A percentile compares a stretch with the other conserved stretches of the same genome.
Evolutionary conservation across 2,113 vertebrate species (phyloP).

Genomic region (Xiphophorus maculatus): DNA sequence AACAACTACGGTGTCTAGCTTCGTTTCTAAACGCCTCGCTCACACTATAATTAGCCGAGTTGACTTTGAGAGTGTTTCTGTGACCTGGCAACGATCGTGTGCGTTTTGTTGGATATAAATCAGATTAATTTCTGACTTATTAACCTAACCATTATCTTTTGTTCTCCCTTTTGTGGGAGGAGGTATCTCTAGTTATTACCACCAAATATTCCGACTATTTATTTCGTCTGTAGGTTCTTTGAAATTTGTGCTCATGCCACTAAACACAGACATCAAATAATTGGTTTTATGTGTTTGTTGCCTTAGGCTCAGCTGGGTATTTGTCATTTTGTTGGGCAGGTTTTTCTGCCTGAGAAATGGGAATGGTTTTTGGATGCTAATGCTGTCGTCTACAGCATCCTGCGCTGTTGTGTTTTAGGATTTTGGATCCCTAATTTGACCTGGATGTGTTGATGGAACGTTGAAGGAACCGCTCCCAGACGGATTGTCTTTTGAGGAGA

Average conservation of each 20-base stretch:
- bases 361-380: background rate
- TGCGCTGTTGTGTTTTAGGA: conserved; percentile 17
- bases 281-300: background rate
- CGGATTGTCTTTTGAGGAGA: conserved; percentile 25
- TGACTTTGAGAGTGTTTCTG: background rate
- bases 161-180: too few relatives aligned
- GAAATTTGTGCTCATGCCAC: background rate
- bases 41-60: background rate
- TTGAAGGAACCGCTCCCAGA: conserved; percentile 13
- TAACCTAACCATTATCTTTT: background rate
- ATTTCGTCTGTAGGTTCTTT: background rate
- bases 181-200: too few relatives aligned
- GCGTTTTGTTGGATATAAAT: too few relatives aligned
- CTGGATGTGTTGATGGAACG: conserved; percentile 10
- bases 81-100: too few relatives aligned
- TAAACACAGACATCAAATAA: background rate
- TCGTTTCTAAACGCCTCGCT: background rate
- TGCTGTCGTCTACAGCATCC: background rate
- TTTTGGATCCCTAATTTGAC: background rate
- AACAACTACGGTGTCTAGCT: background rate
- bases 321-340: too few relatives aligned
- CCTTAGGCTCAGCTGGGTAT: background rate
- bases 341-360: too few relatives aligned
- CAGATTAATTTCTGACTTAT: background rate
- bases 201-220: background rate